phyloP scores from a whole-genome alignment of 1,140 invertebrate genomes.

The Cherax destructor region DNA sequence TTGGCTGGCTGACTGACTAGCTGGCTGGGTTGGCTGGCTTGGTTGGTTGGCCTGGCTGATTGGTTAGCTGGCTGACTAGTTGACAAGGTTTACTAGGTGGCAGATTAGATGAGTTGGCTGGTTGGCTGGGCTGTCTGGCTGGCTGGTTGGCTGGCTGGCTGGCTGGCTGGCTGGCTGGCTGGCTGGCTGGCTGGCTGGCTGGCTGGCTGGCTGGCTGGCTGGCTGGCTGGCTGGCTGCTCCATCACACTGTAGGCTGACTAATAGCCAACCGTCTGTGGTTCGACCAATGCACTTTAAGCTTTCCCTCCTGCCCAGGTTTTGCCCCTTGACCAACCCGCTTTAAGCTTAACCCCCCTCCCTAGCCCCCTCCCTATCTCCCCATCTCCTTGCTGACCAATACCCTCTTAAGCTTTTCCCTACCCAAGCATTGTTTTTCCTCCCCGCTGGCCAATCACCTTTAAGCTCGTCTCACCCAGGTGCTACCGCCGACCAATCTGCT shows the following conservation, averaged over 20 bases:
- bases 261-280: neutral
- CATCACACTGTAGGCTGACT: neutral
- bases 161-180: too few relatives aligned
- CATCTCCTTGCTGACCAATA: neutral
- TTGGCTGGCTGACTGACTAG: too few relatives aligned
- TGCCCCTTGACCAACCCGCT: neutral
- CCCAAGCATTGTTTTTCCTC: neutral
- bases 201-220: too few relatives aligned
- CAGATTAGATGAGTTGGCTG: too few relatives aligned
- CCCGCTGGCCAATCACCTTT: neutral
- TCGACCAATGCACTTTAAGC: constrained; percentile 15
- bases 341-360: neutral
- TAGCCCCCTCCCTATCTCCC: neutral
- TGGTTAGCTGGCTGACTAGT: too few relatives aligned
- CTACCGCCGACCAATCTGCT: neutral
- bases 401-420: neutral
- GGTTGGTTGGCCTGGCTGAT: too few relatives aligned
- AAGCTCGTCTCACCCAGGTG: neutral
- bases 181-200: too few relatives aligned
- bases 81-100: too few relatives aligned
- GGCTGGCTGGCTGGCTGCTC: neutral
- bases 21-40: too few relatives aligned
- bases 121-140: too few relatives aligned
- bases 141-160: too few relatives aligned
- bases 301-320: neutral